Percentiles rank a stretch among this genome's conserved stretches.
These are phyloP conservation scores for Rhamphomyia laevipes DNA, from an alignment of 2,888 invertebrate genomes.

Conservation along the genomic window DNA sequence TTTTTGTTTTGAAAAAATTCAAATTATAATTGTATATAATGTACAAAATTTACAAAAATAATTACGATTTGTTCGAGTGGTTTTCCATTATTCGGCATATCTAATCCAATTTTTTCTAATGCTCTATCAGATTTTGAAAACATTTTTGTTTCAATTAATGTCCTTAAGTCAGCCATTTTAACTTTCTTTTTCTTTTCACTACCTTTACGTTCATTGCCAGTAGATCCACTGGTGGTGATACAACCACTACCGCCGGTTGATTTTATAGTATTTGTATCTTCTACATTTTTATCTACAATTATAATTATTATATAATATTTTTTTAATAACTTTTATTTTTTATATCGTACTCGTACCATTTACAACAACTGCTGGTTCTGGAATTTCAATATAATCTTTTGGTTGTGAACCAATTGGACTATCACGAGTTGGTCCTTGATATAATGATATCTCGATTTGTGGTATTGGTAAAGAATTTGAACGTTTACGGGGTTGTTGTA, in stretches of 20 bases:
- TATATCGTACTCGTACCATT: slow-evolving; percentile 22
- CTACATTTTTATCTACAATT: background rate
- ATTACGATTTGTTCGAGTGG: slow-evolving; percentile 54
- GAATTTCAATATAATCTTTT: slow-evolving; percentile 68
- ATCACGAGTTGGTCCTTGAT: slow-evolving; percentile 53
- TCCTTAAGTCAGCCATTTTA: slow-evolving; percentile 84
- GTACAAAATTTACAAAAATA: slow-evolving; percentile 13
- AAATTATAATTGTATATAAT: too few species aligned
- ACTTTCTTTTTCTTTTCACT: slow-evolving; percentile 80
- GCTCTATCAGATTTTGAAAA: slow-evolving; percentile 86
- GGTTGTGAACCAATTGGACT: slow-evolving; percentile 35
- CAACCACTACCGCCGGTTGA: background rate
- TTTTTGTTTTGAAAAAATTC: slow-evolving; percentile 28
- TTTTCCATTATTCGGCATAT: slow-evolving; percentile 39
- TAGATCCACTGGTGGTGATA: background rate
- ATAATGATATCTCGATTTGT: slow-evolving; percentile 79
- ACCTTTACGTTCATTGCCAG: slow-evolving; percentile 43
- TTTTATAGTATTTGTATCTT: background rate
- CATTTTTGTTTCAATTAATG: slow-evolving; percentile 84
- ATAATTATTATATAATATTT: background rate
- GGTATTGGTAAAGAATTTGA: slow-evolving; percentile 91
- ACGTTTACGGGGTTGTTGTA: slow-evolving; percentile 69
- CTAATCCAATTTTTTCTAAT: slow-evolving; percentile 73
- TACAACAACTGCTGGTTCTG: slow-evolving; percentile 50
- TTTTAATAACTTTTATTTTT: background rate